phyloP scores from a whole-genome alignment of 1,140 invertebrate genomes.

The Pygmarrhopalites habei region DNA sequence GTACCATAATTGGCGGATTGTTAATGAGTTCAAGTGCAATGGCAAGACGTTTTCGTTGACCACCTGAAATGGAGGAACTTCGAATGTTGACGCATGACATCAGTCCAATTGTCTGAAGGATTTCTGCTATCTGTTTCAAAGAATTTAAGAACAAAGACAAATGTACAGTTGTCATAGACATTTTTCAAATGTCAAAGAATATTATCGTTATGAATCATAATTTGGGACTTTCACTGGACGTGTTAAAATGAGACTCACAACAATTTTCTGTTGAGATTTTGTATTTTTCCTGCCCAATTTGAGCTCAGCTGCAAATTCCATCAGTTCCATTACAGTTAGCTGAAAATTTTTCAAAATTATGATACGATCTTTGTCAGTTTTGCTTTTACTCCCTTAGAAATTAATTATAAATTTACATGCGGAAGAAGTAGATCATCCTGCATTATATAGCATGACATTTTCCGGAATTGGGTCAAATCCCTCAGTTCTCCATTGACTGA shows the following conservation, averaged over 20 bases:
- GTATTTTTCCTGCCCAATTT: constrained; percentile 73
- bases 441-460: constrained; percentile 93
- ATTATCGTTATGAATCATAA: too few species aligned
- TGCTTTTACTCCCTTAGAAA: too few species aligned
- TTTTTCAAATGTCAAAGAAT: too few species aligned
- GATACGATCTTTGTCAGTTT: too few species aligned
- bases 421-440: constrained; percentile 86
- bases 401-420: too few species aligned
- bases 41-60: constrained; percentile 83
- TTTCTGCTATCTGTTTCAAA: constrained; percentile 86
- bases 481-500: constrained; percentile 59
- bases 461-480: constrained; percentile 75
- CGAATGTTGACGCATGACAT: constrained; percentile 69
- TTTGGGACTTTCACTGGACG: too few species aligned
- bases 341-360: too few species aligned
- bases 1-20: constrained; percentile 92
- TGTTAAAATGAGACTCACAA: too few species aligned
- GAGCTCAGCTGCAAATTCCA: constrained; percentile 83
- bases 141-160: too few species aligned
- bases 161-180: too few species aligned
- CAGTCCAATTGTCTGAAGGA: constrained; percentile 77
- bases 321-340: constrained; percentile 79
- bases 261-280: constrained; percentile 67
- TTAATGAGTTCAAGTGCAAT: constrained; percentile 88
- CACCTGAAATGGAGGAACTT: constrained; percentile 74